A percentile compares a stretch with the other conserved stretches of the same genome.
Conservation (phyloP, 2,888 invertebrate species). For the Eupsilia transversa region DNA sequence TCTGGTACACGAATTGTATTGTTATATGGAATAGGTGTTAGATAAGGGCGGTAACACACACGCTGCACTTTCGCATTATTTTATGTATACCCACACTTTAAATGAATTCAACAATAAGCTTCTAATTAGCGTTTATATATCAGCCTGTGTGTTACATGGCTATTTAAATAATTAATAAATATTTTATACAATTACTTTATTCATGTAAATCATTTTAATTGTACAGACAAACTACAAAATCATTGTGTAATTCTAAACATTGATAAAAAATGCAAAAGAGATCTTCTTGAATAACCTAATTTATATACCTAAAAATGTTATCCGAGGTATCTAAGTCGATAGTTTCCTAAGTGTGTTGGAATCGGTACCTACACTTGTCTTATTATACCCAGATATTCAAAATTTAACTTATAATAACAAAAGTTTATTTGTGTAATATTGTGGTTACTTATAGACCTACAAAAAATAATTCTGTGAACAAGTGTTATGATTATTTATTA, state of each 20-base stretch:
- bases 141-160: slow-evolving; percentile 55
- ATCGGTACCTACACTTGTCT: background rate
- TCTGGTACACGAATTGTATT: slow-evolving; percentile 77
- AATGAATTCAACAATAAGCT: slow-evolving; percentile 9
- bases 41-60: slow-evolving; percentile 58
- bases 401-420: slow-evolving; percentile 3
- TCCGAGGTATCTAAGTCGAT: background rate
- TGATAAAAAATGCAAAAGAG: background rate
- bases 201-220: slow-evolving; percentile 28
- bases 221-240: slow-evolving; percentile 7
- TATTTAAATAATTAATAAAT: slow-evolving; percentile 39
- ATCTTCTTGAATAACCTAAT: background rate
- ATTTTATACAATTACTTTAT: slow-evolving; percentile 48
- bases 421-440: background rate
- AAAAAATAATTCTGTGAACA: slow-evolving; percentile 30
- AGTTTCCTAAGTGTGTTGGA: background rate
- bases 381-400: background rate
- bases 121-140: slow-evolving; percentile 8
- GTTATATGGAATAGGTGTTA: slow-evolving; percentile 62
- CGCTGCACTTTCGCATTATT: slow-evolving; percentile 20
- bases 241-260: slow-evolving; percentile 13
- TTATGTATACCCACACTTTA: background rate
- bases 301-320: background rate
- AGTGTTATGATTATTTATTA: slow-evolving; percentile 14
- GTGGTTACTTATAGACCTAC: background rate